Evolutionary conservation across 2,113 vertebrate genomes (phyloP), one percentile per base, ranked within the genome.

Genomic region (Poecilia latipinna): DNA sequence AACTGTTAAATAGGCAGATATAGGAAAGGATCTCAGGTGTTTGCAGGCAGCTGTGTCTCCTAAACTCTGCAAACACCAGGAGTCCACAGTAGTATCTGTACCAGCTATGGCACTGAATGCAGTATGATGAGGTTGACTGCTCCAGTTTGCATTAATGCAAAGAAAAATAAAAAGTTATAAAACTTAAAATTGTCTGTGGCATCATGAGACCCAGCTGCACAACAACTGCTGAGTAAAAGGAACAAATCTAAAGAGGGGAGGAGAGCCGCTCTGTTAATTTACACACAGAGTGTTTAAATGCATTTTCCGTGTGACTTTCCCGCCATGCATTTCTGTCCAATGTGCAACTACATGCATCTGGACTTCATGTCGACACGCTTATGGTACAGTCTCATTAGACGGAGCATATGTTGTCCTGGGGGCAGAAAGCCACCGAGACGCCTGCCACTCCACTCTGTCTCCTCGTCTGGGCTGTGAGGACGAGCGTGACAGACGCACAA

Each of bases 361-460:
- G n/a, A 63, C 69, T 65, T 61, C 13, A 28, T 44, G 65, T 65
- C 37, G 61, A 65, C 32, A 4, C 11, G 37, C 1, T 2, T 67
- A 48, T 13, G 24, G 15, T 54, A 54, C 37, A 61, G 48, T 67
- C 57, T 61, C 75, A 54, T 78, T 74, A 65, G 74, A 76, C 22
- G 0, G n/a, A 80, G 66, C 77, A 68, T 35, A 80, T 81, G 86
- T 61, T 73, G 63, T 72, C 84, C 65, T 31, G 28, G 70, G 78
- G 82, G 67, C 54, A 70, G 74, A 60, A 69, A 48, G 39, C 6
- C 70, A 77, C 3, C 15, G 65, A 84, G 70, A 75, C 39, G 39
- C 65, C 62, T 31, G 70, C 73, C 69, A 67, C 51, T 77, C 29
- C 32, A 37, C 32, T n/a, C 17, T 15, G 31, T 63, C 61, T 29